A percentile compares a stretch with the other conserved stretches of the same genome.
Conservation (phyloP, 2,888 invertebrate species). For the Noctuana brunneofusca region DNA sequence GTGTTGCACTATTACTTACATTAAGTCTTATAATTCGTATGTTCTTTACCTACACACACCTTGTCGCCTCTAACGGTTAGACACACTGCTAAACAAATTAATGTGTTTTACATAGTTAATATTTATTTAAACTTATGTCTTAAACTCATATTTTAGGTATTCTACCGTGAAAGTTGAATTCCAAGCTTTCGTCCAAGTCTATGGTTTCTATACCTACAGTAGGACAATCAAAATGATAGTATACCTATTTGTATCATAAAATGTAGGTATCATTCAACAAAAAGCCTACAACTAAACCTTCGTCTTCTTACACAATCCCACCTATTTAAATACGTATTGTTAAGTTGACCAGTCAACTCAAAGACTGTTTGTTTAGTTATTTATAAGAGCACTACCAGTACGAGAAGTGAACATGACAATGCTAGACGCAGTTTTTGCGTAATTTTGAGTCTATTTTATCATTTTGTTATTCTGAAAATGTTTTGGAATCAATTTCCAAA, state of each 20-base stretch:
- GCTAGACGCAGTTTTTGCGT: slow-evolving; percentile 39
- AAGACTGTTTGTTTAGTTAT: slow-evolving; percentile 81
- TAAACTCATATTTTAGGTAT: not conserved
- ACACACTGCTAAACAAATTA: slow-evolving; percentile 1
- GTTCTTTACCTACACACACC: slow-evolving; percentile 10
- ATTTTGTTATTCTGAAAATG: slow-evolving; percentile 55
- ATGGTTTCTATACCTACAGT: not conserved
- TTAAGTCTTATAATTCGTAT: slow-evolving; percentile 12
- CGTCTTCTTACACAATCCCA: slow-evolving; percentile 67
- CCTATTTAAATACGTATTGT: slow-evolving; percentile 53
- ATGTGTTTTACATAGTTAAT: not conserved
- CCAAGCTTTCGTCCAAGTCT: not conserved
- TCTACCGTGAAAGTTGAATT: not conserved
- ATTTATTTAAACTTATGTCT: not conserved
- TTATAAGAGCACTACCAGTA: slow-evolving; percentile 48
- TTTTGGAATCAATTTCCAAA: slow-evolving; percentile 48
- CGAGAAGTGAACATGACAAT: slow-evolving; percentile 44
- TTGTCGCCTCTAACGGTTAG: slow-evolving; percentile 1
- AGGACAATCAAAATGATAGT: not conserved
- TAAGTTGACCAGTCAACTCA: slow-evolving; percentile 73
- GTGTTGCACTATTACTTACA: slow-evolving; percentile 55
- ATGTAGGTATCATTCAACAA: slow-evolving; percentile 9
- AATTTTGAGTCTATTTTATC: slow-evolving; percentile 34
- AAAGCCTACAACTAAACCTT: slow-evolving; percentile 14
- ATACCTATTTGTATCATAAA: not conserved